Base-by-base conservation (phyloP, 1,140 invertebrate species). In the Drosophila saltans region DNA sequence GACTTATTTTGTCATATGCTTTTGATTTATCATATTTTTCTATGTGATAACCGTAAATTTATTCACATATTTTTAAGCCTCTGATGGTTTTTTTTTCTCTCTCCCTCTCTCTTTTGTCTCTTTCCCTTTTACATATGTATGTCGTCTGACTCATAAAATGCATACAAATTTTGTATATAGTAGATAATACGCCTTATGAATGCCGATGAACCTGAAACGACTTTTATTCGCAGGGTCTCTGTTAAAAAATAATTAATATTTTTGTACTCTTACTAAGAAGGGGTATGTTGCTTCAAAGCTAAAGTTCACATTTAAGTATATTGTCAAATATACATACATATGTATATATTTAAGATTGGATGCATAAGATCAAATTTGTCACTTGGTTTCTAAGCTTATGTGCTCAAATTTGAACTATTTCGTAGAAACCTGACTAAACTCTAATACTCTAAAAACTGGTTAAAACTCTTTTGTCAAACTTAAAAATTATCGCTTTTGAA, bases 141-240 rank as follows among this genome's bases (percentile, higher is more conserved):
- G 1, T 21, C 43, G 4, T 48, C 24, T 86, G 82, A 86, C 64
- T 80, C 82, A 86, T 69, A 56, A 79, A 72, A 66, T 79, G 69
- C 69, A 66, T 66, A 66, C 58, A 21, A 66, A 55, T 70, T 57
- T 56, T 61, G 60, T 76, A 52, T 65, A 57, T 57, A 48, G 6
- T 48, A 21, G 21, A 6, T n/a, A 48, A 16, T 73, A 89, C 83
- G 80, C 72, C 52, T 43, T 57, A 26, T 80, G 83, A 67, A 86
- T 86, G 80, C 83, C 73, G 70, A 86, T 86, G 76, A 86, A 86
- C 84, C 67, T 55, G 16, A 76, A 58, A 55, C 57, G 59, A 60
- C 36, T 11, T 68, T 75, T 72, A 16, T 43, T 52, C 41, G 55
- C 59, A 75, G 65, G 65, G 65, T 43, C 33, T 33, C 8, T 8